These are phyloP conservation scores for Pygoscelis adeliae DNA, from an alignment of 2,113 vertebrate species.

Conservation along the genomic window DNA sequence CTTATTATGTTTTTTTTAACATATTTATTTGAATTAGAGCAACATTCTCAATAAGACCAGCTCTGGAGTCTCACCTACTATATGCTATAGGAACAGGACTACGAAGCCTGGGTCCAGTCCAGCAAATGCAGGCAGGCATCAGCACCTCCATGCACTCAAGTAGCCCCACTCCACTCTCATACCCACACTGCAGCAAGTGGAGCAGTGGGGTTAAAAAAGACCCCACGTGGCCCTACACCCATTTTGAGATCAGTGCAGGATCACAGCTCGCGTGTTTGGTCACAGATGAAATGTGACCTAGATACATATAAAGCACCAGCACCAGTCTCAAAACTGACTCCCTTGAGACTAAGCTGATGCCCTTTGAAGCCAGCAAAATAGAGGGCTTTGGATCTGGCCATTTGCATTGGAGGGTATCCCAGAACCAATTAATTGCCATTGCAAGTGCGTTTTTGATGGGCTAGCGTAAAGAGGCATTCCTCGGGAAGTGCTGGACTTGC, in stretches of 20 bases:
- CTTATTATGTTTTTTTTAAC: not conserved
- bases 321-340: not conserved
- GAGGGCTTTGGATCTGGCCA: slow-evolving; percentile 15
- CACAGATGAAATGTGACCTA: slow-evolving; percentile 48
- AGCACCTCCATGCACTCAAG: not conserved
- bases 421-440: slow-evolving; percentile 50
- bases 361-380: slow-evolving; percentile 28
- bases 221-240: not conserved
- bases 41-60: not conserved
- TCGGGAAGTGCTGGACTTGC: not conserved
- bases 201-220: not conserved
- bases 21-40: not conserved
- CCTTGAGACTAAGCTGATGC: not conserved
- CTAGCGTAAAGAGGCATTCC: not conserved
- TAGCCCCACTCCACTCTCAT: not conserved
- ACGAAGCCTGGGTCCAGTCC: not conserved
- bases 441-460: not conserved
- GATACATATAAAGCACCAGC: slow-evolving; percentile 50
- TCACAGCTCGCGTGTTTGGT: not conserved
- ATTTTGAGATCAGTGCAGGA: not conserved
- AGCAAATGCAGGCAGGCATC: not conserved
- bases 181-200: not conserved
- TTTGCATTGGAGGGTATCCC: slow-evolving; percentile 51
- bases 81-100: not conserved
- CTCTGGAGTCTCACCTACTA: not conserved